Evolutionary conservation across 2,113 vertebrate genomes (phyloP), one percentile per base, ranked within the genome.

Genomic region (Anhinga rufa): DNA sequence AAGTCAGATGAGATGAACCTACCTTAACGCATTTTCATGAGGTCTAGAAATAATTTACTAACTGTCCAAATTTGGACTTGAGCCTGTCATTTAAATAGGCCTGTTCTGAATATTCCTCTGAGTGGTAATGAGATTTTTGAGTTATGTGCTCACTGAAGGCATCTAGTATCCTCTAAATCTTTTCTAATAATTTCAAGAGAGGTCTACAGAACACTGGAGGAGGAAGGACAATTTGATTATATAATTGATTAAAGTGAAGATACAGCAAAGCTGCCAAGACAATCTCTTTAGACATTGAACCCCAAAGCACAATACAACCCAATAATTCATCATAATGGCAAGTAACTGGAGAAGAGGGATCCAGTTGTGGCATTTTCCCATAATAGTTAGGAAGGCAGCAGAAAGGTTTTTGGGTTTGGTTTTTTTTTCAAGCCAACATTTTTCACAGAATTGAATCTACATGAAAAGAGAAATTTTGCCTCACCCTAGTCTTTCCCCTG

Each of bases 171-270:
- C 57, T 90, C 74, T 95, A 90, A 90, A 95, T 90, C 93, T 96
- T 87, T 92, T 26, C 66, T 88, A 93, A 95, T 95, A 15, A 85
- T 94, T 95, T 93, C 52, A 94, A 82, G 64, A 93, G 48, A 88
- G 70, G 64, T 90, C 55, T 24, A 77, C 51, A 84, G 82, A 94
- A 72, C 46, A 58, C 42, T 76, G 69, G 52, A 87, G 54, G 17
- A 90, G 52, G n/a, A 61, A 91, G 76, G 72, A 65, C 44, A 92
- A 90, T 92, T 81, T 55, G 64, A 94, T 92, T 92, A 75, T 26
- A 20, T 88, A 83, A 93, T 51, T 87, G 84, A 92, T 93, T 90
- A 90, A 93, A 95, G 68, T 58, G 72, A 77, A 93, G 95, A 76
- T 57, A 51, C 54, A 92, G 61, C 22, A 82, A 95, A 87, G 71